Base-by-base conservation (phyloP, 2,797 vertebrate genomes). In the Xenopus petersii region DNA sequence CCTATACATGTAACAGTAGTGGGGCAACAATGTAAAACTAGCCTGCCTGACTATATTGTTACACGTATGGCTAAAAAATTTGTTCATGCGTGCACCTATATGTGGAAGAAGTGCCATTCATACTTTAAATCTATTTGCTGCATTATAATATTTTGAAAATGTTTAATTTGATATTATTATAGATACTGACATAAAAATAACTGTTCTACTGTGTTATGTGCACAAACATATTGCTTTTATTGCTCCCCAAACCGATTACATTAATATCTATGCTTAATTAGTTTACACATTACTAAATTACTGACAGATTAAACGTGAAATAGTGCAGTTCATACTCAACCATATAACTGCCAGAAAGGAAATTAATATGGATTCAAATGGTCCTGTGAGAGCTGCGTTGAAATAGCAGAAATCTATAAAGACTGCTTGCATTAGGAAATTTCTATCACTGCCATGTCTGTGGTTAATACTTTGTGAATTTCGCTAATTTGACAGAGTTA, bases 241-340 rank as follows among this genome's bases (percentile, higher is more conserved):
- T 92, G 91, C 92, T 94, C 93, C 88, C 89, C 88, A 85, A 95
- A 95, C 94, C 91, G 94, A 96, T 97, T 95, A 95, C 93, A 96
- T 98, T 95, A 98, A 97, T 98, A 98, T 95, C 92, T 94, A 92
- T 83, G 93, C 93, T 94, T 96, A 98, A 99, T 99, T 98, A 97
- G 96, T 96, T 98, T 98, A 96, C 95, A 97, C 95, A 94, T 98
- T 97, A 97, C 95, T 98, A 98, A 98, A 98, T 98, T 99, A 98
- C 97, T 94, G 95, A 95, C 95, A 96, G 96, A 99, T 98, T 99
- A 98, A 97, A 98, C 94, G 95, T 94, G 94, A 98, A 98, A 96
- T 93, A 94, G 92, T 89, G 89, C 92, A 94, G 95, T 96, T 98
- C 95, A 96, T 97, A 97, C 92, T 90, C 88, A 86, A 90, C 87